Conservation (phyloP, 2,797 vertebrate genomes). For the Lepilemur septentrionalis region DNA sequence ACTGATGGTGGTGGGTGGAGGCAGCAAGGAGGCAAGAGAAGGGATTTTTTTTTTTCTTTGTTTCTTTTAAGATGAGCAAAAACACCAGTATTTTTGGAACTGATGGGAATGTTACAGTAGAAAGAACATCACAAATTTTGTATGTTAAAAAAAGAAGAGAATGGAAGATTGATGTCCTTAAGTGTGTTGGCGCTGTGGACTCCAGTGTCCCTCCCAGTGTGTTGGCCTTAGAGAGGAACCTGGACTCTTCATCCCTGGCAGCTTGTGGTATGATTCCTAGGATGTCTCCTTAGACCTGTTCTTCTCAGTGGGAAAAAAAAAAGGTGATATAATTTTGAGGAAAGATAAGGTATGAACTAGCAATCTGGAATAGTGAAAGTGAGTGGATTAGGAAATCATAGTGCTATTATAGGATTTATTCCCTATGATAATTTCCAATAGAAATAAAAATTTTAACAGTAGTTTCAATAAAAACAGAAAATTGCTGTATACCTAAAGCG, state of each 20-base stretch:
- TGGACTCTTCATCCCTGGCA: too few relatives aligned
- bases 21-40: background rate
- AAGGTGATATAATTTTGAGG: background rate
- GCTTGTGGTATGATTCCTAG: background rate
- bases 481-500: background rate
- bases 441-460: background rate
- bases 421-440: background rate
- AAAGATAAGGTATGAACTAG: background rate
- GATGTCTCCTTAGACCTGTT: background rate
- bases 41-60: background rate
- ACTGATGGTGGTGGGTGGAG: background rate
- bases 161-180: too few relatives aligned
- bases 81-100: background rate
- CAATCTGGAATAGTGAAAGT: background rate
- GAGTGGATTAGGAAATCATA: background rate
- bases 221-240: background rate
- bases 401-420: background rate
- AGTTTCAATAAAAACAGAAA: background rate
- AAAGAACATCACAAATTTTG: background rate
- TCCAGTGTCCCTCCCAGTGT: fast-evolving
- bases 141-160: background rate
- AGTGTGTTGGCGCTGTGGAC: fast-evolving
- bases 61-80: background rate
- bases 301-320: background rate
- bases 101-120: background rate